Evolutionary conservation across 1,140 invertebrate species (phyloP).

Genomic region (Drosophila simulans): DNA sequence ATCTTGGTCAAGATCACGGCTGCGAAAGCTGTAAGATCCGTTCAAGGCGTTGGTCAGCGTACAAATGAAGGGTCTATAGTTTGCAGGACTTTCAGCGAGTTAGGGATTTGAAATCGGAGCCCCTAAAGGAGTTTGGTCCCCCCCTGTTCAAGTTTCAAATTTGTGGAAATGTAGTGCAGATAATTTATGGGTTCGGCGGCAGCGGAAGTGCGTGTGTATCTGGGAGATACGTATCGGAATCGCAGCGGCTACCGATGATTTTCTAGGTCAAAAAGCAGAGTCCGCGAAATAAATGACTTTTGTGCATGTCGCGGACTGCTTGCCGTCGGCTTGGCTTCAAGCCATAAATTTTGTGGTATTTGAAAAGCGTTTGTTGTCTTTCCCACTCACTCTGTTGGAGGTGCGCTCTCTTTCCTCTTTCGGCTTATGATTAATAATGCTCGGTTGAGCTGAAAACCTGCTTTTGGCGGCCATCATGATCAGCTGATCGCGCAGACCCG

Average conservation of each 20-base stretch:
- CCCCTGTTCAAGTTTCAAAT: not conserved
- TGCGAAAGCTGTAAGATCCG: conserved; percentile 37
- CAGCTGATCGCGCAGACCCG: conserved; percentile 60
- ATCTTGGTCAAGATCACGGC: conserved; percentile 34
- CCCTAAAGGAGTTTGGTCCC: conserved; percentile 10
- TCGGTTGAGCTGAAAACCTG: conserved; percentile 56
- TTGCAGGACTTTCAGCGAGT: conserved; percentile 63
- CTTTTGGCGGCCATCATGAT: conserved; percentile 79
- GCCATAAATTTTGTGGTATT: conserved; percentile 63
- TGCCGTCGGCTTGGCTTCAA: conserved; percentile 63
- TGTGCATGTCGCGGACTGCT: conserved; percentile 67
- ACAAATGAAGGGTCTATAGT: conserved; percentile 64
- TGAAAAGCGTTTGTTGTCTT: conserved; percentile 60
- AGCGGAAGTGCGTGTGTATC: conserved; percentile 78
- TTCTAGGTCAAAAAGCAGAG: conserved; percentile 70
- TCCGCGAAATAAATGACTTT: conserved; percentile 74
- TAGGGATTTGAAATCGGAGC: conserved; percentile 50
- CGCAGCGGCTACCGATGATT: conserved; percentile 57
- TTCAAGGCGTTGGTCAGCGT: conserved; percentile 59
- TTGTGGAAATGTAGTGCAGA: conserved; percentile 53
- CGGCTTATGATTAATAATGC: conserved; percentile 69
- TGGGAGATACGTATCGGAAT: conserved; percentile 67
- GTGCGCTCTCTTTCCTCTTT: conserved; percentile 6
- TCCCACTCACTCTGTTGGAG: conserved; percentile 21
- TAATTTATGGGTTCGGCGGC: conserved; percentile 68